Evolutionary conservation across 2,113 vertebrate species (phyloP).

Genomic region (Bubalus kerabau): DNA sequence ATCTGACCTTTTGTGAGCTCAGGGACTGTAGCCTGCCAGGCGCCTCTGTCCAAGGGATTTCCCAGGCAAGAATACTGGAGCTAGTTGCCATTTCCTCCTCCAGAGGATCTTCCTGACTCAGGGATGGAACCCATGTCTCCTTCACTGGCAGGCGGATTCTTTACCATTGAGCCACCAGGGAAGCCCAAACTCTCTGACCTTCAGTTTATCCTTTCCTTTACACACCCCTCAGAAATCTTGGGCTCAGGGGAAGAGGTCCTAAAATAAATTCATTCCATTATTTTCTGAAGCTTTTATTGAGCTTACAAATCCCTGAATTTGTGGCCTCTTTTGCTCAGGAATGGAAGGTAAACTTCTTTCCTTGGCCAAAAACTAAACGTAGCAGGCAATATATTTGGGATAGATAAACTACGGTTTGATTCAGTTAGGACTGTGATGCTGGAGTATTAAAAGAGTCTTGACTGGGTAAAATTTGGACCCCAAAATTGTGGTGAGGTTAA

Average conservation of each 20-base stretch:
- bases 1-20: background rate
- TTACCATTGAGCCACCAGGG: background rate
- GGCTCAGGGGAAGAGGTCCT: background rate
- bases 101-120: background rate
- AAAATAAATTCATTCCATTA: background rate
- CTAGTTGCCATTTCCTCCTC: background rate
- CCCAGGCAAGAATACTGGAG: background rate
- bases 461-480: conserved; percentile 37
- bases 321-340: background rate
- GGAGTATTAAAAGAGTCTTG: conserved; percentile 41
- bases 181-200: background rate
- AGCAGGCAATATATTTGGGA: background rate
- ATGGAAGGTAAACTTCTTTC: background rate
- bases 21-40: background rate
- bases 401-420: background rate
- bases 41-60: background rate
- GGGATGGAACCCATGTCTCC: background rate
- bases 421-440: background rate
- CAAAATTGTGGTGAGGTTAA: conserved; percentile 33
- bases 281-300: background rate
- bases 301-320: background rate
- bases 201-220: background rate
- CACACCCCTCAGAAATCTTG: background rate
- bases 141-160: background rate
- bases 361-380: conserved; percentile 3